Percentiles rank a stretch among this genome's conserved stretches.
Evolutionary conservation across 2,113 vertebrate species (phyloP).

Genomic region (Callipepla californica): DNA sequence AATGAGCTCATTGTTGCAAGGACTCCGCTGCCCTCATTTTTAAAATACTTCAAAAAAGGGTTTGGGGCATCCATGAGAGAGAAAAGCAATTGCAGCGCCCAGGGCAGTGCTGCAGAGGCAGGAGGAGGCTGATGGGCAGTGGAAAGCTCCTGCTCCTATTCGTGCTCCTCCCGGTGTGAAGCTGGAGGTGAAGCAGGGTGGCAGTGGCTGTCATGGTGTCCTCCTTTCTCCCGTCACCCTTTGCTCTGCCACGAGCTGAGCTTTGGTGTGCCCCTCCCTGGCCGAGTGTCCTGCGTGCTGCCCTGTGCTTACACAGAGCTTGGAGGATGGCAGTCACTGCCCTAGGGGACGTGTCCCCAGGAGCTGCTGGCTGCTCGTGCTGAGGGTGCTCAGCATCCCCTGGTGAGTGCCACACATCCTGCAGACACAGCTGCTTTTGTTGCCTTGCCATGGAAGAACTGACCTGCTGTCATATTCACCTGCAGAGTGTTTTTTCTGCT

Average conservation of each 20-base stretch:
- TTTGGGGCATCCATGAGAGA: neutral
- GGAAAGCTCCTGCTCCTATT: neutral
- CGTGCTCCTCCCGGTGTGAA: neutral
- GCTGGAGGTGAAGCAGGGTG: neutral
- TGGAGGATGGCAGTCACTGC: accelerated
- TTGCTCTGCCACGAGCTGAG: neutral
- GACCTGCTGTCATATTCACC: neutral
- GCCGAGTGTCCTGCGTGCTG: neutral
- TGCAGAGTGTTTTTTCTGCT: neutral
- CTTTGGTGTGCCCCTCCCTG: accelerated
- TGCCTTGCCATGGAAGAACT: neutral
- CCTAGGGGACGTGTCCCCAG: neutral
- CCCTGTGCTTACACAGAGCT: neutral
- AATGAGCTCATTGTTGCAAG: neutral
- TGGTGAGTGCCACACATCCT: neutral
- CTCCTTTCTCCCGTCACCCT: neutral
- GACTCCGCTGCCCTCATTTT: slow-evolving; percentile 8
- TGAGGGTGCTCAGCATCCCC: neutral
- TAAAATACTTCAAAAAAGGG: neutral
- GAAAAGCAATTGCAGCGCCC: neutral
- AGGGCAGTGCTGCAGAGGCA: neutral
- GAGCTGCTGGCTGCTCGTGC: neutral
- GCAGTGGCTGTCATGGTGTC: neutral
- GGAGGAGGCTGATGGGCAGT: neutral
- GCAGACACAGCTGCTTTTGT: neutral